Base-by-base conservation (phyloP, 2,113 vertebrate species). In the Sigmodon hispidus region DNA sequence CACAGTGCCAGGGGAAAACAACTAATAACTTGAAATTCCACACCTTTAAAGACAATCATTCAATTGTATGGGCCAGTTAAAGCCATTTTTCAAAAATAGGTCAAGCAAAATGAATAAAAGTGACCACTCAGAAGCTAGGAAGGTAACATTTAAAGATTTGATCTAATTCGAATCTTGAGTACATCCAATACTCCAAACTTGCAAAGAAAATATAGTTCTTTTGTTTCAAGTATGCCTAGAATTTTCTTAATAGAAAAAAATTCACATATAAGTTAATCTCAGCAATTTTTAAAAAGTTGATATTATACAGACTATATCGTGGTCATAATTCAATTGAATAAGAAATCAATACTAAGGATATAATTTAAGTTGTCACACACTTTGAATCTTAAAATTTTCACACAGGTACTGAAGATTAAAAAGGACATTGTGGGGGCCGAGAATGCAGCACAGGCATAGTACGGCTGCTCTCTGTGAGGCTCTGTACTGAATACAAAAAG, bases 301-400 rank as follows among this genome's bases (percentile, higher is more conserved):
- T 83, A 87, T 40, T 24, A 72, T 57, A 79, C 43, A 52, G 45
- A 48, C 16, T 29, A 29, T 21, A 81, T 45, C 24, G n/a, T 65
- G 75, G 9, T 16, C 40, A 45, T 65, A 73, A 79, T 43, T 79
- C 40, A 87, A 57, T 52, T 57, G 59, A 59, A 85, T 65, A 70
- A 70, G 17, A 93, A 84, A 77, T 95, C 43, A 93, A 80, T 45
- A 87, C 65, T 91, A 76, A 79, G 40, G 52, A 55, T 61, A 19
- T 65, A 69, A 95, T 89, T 91, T 59, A 69, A 89, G 73, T 88
- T 43, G 88, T 24, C 10, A 45, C 11, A 2, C 57, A 16, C 61
- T 80, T 94, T 22, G 21, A 85, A 48, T 83, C 22, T 61, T 75
- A 93, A 91, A 59, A 55, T 61, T 76, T 12, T 75, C 57, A 79